Base-by-base conservation (phyloP, 2,888 invertebrate species). In the Brenthis ino region DNA sequence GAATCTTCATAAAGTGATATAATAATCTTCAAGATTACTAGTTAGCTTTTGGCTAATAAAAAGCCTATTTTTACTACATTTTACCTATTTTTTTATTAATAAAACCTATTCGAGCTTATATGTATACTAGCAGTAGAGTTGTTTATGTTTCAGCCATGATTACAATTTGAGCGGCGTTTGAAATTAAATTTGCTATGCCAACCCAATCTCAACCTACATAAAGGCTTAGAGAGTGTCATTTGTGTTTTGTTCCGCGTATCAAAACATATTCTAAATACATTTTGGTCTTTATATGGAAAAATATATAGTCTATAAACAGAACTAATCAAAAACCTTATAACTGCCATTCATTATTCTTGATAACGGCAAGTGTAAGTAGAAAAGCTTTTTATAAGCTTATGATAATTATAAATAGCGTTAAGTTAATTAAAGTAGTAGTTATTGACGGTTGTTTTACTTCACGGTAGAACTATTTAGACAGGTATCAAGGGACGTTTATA, bases 401-500 rank as follows among this genome's bases (percentile, higher is more conserved):
- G 2, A 43, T 43, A 11, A 11, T 43, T 8, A 43, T 8, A 11
- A 8, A 43, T 43, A 43, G 8, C 3, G 11, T 43, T 11, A 43
- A 8, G 37, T 11, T 6, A 53, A 14, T 53, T 16, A 16, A n/a
- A 16, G 51, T 53, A 4, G 51, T 16, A 14, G n/a, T 14, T 53
- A n/a, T 53, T 8, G 16, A 16, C 50, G 63, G 37, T 43, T 43
- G 37, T 43, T 51, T 67, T 64, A 37, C 13, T 57, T 65, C 20
- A 57, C 8, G 12, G 13, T 48, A 13, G 20, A 54, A 60, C 47
- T 50, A 50, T 64, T 64, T 56, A 13, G 47, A 24, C 33, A 55
- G 56, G 51, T 54, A 65, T 63, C 16, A 54, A 63, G 37, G 33
- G 47, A 51, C 75, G 65, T 68, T 67, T 76, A 77, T 69, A 73